Conservation (phyloP, 2,888 invertebrate species). For the Clivina fossor region DNA sequence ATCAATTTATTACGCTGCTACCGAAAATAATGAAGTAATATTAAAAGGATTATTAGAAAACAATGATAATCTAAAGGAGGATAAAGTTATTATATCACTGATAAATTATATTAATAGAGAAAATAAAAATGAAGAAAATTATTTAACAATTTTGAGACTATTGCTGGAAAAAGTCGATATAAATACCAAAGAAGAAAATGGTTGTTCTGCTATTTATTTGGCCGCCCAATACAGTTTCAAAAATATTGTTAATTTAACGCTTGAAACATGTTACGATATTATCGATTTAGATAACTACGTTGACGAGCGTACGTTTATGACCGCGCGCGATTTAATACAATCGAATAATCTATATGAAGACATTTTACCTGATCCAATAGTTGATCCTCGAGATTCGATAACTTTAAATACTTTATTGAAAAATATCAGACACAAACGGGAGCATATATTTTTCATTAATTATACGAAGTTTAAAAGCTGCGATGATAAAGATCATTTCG, state of each 20-base stretch:
- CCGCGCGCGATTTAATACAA: constrained; percentile 4
- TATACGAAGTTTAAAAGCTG: background rate
- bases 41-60: background rate
- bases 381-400: background rate
- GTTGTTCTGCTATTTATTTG: constrained; percentile 10
- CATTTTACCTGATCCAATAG: constrained; percentile 1
- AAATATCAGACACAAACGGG: constrained; percentile 10
- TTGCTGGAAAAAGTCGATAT: constrained; percentile 10
- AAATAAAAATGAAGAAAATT: constrained; percentile 12
- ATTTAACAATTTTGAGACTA: constrained; percentile 2
- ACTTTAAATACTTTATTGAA: background rate
- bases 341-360: background rate
- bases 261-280: background rate
- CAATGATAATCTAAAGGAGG: background rate
- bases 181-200: constrained; percentile 1
- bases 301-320: too few relatives aligned
- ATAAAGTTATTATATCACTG: constrained; percentile 9
- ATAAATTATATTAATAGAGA: constrained; percentile 3
- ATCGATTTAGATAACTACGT: constrained; percentile 10
- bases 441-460: background rate
- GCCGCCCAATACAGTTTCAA: background rate
- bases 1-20: constrained; percentile 5
- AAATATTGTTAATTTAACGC: background rate
- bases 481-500: background rate
- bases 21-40: background rate